Conservation (phyloP, 2,113 vertebrate species). For the Oreotragus oreotragus region DNA sequence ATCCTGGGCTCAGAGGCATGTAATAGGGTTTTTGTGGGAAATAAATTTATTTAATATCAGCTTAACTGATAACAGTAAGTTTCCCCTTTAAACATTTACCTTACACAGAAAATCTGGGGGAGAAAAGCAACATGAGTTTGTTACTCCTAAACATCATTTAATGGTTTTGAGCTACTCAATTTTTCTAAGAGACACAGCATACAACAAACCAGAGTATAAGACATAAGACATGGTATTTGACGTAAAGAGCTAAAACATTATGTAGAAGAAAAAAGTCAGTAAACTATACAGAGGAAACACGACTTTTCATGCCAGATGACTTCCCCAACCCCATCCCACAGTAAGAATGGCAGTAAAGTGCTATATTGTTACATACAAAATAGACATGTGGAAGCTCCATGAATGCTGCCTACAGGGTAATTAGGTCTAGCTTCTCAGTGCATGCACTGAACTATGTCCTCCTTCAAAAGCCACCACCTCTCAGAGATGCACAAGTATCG, state of each 20-base stretch:
- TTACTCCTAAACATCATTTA: background rate
- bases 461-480: background rate
- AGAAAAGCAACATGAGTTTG: background rate
- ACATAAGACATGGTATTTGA: background rate
- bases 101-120: background rate
- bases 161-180: background rate
- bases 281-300: background rate
- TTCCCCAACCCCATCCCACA: background rate
- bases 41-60: background rate
- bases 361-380: background rate
- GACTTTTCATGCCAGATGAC: background rate
- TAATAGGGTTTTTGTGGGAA: background rate
- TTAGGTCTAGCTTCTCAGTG: background rate
- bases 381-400: background rate
- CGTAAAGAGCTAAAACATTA: background rate
- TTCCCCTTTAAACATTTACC: background rate
- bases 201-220: background rate
- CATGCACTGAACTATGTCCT: background rate
- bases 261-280: background rate
- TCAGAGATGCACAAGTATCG: background rate
- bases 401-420: background rate
- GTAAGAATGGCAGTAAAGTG: background rate
- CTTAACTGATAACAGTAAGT: too few relatives aligned
- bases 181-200: background rate
- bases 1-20: background rate